Evolutionary conservation across 2,113 vertebrate genomes (phyloP).

Genomic region (Coturnix japonica): DNA sequence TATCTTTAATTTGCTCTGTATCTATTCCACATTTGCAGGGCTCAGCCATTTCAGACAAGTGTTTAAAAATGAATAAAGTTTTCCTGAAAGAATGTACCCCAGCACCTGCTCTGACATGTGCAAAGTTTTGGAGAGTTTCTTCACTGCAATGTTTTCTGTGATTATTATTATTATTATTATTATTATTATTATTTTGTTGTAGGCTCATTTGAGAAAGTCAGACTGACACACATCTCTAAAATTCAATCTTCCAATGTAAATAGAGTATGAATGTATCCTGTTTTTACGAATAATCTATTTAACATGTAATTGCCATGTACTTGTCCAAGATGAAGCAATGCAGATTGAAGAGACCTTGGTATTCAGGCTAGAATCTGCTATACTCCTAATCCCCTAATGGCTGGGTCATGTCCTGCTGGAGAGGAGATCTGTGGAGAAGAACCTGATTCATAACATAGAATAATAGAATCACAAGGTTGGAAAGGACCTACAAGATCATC

Average conservation of each 20-base stretch:
- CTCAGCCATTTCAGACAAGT: conserved; percentile 5
- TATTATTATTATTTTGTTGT: background rate
- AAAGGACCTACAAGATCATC: too few species aligned
- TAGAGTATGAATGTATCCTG: background rate
- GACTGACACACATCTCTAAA: background rate
- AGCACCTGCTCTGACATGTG: background rate
- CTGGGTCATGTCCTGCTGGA: too few species aligned
- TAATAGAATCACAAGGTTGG: too few species aligned
- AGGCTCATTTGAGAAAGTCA: background rate
- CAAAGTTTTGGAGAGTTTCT: background rate
- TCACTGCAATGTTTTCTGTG: background rate
- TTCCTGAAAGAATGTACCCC: background rate
- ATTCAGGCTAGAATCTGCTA: background rate
- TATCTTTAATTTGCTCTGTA: conserved; percentile 53
- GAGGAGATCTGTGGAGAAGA: too few species aligned
- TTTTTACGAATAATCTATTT: background rate
- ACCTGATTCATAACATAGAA: too few species aligned
- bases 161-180: background rate
- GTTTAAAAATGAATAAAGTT: conserved; percentile 16
- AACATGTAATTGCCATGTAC: background rate
- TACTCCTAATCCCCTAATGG: too few species aligned
- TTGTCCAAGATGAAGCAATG: background rate
- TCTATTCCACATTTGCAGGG: conserved; percentile 8
- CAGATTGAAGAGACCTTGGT: background rate
- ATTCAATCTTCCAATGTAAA: background rate